Conservation (phyloP, 2,888 invertebrate species). For the Drosophila pseudotakahashii region DNA sequence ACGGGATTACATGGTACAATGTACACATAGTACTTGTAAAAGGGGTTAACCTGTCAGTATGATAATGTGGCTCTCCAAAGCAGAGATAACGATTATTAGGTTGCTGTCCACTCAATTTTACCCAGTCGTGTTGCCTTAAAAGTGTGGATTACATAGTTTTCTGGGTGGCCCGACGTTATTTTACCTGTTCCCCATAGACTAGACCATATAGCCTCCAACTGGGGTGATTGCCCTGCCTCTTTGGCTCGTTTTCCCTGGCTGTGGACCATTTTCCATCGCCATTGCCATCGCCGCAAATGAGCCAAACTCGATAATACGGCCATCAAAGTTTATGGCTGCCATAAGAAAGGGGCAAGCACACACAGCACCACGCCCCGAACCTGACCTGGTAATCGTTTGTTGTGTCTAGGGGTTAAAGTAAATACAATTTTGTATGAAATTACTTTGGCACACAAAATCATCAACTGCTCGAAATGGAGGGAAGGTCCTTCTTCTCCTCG, state of each 20-base stretch:
- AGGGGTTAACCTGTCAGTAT: slow-evolving; percentile 1
- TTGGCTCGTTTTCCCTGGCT: not conserved
- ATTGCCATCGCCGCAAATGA: slow-evolving; percentile 51
- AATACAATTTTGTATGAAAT: slow-evolving; percentile 70
- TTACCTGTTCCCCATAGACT: not conserved
- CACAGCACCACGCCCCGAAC: not conserved
- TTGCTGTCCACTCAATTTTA: not conserved
- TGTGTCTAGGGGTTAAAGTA: slow-evolving; percentile 53
- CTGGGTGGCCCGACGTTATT: not conserved
- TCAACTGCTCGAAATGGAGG: slow-evolving; percentile 7
- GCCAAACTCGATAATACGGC: slow-evolving; percentile 67
- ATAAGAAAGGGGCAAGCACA: slow-evolving; percentile 17
- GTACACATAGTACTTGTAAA: not conserved
- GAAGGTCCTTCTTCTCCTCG: too few species aligned
- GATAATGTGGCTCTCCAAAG: slow-evolving; percentile 6
- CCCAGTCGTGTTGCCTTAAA: not conserved
- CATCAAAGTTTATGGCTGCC: slow-evolving; percentile 61
- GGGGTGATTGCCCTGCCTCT: slow-evolving; percentile 21
- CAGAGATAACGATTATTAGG: not conserved
- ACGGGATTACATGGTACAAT: not conserved
- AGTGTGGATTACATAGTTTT: not conserved
- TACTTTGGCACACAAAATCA: slow-evolving; percentile 55
- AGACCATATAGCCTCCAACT: not conserved
- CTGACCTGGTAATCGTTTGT: slow-evolving; percentile 56
- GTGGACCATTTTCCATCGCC: slow-evolving; percentile 37